phyloP scores from a whole-genome alignment of 2,113 vertebrate species.

The Ivindomyrus marchei region DNA sequence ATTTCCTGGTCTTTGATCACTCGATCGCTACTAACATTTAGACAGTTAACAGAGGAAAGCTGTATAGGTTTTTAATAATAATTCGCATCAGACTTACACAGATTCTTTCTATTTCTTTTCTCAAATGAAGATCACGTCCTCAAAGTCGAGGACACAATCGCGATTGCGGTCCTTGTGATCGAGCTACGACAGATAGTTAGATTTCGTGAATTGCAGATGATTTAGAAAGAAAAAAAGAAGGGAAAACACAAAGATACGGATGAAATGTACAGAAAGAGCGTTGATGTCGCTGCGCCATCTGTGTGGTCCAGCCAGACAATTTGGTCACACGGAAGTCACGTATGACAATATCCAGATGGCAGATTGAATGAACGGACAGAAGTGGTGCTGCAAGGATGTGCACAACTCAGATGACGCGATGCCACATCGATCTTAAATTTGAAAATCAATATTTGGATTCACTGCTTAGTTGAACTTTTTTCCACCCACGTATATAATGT shows the following conservation, averaged over 20 bases:
- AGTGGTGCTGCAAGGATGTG: neutral
- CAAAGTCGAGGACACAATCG: slow-evolving; percentile 19
- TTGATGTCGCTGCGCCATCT: neutral
- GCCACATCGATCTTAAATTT: neutral
- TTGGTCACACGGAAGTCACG: neutral
- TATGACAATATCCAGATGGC: neutral
- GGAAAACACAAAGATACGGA: neutral
- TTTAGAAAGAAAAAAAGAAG: slow-evolving; percentile 30
- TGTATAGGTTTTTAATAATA: neutral
- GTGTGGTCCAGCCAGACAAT: neutral
- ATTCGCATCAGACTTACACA: neutral
- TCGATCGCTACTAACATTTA: neutral
- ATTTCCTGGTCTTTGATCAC: neutral
- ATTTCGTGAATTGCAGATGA: slow-evolving; percentile 13
- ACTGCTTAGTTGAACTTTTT: neutral
- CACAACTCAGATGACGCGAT: neutral
- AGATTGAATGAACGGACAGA: neutral
- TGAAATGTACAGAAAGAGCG: neutral
- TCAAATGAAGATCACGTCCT: slow-evolving; percentile 18
- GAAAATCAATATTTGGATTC: neutral
- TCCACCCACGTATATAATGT: neutral
- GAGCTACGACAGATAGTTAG: slow-evolving; percentile 1
- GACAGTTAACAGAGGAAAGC: neutral
- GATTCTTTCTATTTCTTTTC: neutral
- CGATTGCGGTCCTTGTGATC: slow-evolving; percentile 24